Base-by-base conservation (phyloP, 2,888 invertebrate species). In the Paralinhomoeus sp. region DNA sequence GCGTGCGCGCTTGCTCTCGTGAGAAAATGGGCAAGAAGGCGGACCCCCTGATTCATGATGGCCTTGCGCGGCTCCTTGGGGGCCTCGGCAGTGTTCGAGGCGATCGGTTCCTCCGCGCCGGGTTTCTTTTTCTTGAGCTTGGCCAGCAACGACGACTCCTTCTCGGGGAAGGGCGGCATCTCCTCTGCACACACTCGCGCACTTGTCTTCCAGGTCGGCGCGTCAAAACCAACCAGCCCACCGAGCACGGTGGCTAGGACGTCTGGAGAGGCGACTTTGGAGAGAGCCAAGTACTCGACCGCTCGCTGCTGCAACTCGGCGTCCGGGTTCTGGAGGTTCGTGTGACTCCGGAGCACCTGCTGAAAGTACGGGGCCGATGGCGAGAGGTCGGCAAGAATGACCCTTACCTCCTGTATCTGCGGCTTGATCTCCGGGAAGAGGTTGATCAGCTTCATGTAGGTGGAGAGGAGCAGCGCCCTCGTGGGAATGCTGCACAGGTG, bases 161-260 rank as follows among this genome's bases (percentile, higher is more conserved):
- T 73, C 67, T 97, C 97, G 3, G 97, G 89, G 69, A 93, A 97
- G 42, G 93, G 91, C 49, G 97, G 97, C 97, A 97, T 97, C 71
- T 97, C 97, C 71, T 97, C 97, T n/a, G 53, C n/a, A n/a, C n/a
- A n/a, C n/a, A n/a, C n/a, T n/a, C n/a, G n/a, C n/a, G n/a, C n/a
- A n/a, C n/a, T n/a, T n/a, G n/a, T n/a, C n/a, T n/a, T n/a, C n/a
- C n/a, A n/a, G n/a, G n/a, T n/a, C n/a, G n/a, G n/a, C n/a, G n/a
- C n/a, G n/a, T n/a, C n/a, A n/a, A n/a, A n/a, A n/a, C n/a, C n/a
- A n/a, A n/a, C n/a, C n/a, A n/a, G n/a, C n/a, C n/a, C n/a, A n/a
- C n/a, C n/a, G 15, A 39, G 18, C 22, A 58, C 60, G 22, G 60
- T 60, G 20, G 61, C 75, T 62, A 97, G 69, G 46, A 97, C 91